These are phyloP conservation scores for Furcula furcula DNA, from an alignment of 2,888 invertebrate genomes.

Conservation along the genomic window DNA sequence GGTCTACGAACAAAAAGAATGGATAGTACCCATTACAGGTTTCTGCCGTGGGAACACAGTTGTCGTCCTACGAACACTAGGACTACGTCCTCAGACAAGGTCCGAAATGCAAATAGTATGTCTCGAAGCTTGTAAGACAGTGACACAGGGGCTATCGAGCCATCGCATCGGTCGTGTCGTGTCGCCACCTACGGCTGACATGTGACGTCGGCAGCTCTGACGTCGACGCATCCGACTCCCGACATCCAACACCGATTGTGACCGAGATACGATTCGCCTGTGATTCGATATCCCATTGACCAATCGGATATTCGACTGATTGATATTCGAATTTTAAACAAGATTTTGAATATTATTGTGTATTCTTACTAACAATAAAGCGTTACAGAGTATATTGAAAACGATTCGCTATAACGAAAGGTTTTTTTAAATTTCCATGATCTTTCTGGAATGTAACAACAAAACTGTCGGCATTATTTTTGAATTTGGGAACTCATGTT, in stretches of 20 bases:
- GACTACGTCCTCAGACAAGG: slow-evolving; percentile 42
- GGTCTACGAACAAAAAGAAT: slow-evolving; percentile 10
- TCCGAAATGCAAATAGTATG: slow-evolving; percentile 64
- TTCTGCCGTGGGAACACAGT: slow-evolving; percentile 31
- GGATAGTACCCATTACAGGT: slow-evolving; percentile 3
- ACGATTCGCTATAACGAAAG: too few species aligned
- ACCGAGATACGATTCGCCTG: slow-evolving; percentile 56
- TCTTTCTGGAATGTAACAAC: too few species aligned
- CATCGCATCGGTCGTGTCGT: slow-evolving; percentile 32
- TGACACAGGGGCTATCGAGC: slow-evolving; percentile 49
- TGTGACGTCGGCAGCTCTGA: slow-evolving; percentile 28
- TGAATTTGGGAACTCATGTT: too few species aligned
- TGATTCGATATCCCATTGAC: slow-evolving; percentile 55
- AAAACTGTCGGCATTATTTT: too few species aligned
- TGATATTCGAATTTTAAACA: slow-evolving; percentile 48
- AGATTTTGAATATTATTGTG: slow-evolving; percentile 18
- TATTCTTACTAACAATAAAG: too few species aligned
- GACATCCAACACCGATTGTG: slow-evolving; percentile 62
- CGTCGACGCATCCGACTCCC: slow-evolving; percentile 34
- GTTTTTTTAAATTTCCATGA: too few species aligned
- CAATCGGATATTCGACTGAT: slow-evolving; percentile 43
- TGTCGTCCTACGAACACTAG: slow-evolving; percentile 33
- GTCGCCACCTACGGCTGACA: slow-evolving; percentile 33
- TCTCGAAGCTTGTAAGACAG: slow-evolving; percentile 56
- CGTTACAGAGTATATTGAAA: too few species aligned